Conservation (phyloP, 2,113 vertebrate species). For the Dendrocopos noguchii region DNA sequence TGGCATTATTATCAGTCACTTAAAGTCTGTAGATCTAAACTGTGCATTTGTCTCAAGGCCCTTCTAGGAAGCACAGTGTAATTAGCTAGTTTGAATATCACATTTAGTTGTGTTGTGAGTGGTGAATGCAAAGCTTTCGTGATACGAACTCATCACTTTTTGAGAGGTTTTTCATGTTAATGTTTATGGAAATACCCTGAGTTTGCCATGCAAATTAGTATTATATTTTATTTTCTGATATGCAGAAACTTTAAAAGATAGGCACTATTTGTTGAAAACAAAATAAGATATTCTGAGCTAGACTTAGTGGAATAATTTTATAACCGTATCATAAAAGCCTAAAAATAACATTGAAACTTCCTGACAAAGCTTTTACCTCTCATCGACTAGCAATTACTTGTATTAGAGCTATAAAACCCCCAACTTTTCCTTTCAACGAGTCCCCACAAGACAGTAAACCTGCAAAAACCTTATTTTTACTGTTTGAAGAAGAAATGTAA, state of each 20-base stretch:
- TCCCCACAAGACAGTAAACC: neutral
- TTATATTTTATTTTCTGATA: neutral
- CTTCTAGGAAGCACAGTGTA: neutral
- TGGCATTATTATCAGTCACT: neutral
- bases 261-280: neutral
- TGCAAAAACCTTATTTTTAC: neutral
- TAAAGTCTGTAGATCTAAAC: neutral
- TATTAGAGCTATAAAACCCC: neutral
- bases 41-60: accelerated
- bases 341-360: neutral
- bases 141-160: neutral
- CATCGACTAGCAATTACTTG: neutral
- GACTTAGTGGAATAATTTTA: neutral
- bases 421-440: neutral
- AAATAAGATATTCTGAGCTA: neutral
- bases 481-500: neutral
- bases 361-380: neutral
- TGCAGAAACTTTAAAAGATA: neutral
- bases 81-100: neutral
- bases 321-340: neutral
- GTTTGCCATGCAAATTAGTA: neutral
- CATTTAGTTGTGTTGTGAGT: neutral
- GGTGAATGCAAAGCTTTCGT: neutral
- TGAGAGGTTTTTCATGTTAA: neutral
- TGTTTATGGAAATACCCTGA: neutral